Evolutionary conservation across 2,888 invertebrate genomes (phyloP), one percentile per base, ranked within the genome.

Genomic region (Drosophila emarginata): DNA sequence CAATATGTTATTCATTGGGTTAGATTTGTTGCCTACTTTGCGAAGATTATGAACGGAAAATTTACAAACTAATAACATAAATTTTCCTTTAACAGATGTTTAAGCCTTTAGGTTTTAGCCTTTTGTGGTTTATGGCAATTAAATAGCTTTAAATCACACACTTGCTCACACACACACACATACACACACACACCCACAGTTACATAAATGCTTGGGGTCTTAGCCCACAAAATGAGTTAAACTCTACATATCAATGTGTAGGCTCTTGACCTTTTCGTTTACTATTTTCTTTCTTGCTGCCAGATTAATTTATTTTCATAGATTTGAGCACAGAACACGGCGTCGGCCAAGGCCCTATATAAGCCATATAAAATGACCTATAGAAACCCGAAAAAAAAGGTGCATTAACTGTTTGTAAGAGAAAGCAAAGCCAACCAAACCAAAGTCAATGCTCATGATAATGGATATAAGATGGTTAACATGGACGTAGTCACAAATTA

Each of bases 361-460:
- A 74, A 68, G 63, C 74, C 69, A 61, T 61, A 36, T 60, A 66
- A 74, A 68, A 73, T 64, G 74, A 68, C 64, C 74, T 64, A 74
- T 53, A 74, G 68, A 68, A 64, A 50, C 74, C 45, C 2, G 6
- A 26, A 26, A 26, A 45, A 14, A 74, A 74, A 52, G 74, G 73
- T 68, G 73, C 62, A 62, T 62, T 62, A 62, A 73, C 60, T 67
- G 26, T 52, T 56, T 53, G 45, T 21, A 45, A 12, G 18, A 11
- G 45, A 45, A 45, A 37, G 52, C 37, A 40, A 63, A n/a, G 40
- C 52, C 52, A 52, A 28, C 21, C 21, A 45, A 59, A 40, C 40
- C 59, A 59, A 37, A 36, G 60, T 21, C 7, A 51, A 50, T 15
- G 54, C 39, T 28, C n/a, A 61, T 51, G 57, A 63, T 63, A 63